These are phyloP conservation scores for Hemithea aestivaria DNA, from an alignment of 2,888 invertebrate species.

Conservation along the genomic window DNA sequence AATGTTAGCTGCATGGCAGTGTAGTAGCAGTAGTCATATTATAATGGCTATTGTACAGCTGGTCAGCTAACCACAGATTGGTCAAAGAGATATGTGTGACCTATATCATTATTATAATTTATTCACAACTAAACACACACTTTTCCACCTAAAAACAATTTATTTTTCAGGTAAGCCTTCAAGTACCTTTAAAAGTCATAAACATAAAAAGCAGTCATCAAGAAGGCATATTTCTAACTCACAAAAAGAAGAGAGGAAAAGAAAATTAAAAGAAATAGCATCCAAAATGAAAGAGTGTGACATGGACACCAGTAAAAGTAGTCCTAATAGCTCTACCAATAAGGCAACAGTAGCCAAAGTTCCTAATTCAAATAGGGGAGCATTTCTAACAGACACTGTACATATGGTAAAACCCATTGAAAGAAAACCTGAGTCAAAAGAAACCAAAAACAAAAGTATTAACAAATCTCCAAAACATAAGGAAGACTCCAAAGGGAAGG, in stretches of 20 bases:
- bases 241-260: conserved; percentile 69
- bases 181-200: conserved; percentile 34
- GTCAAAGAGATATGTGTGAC: no score
- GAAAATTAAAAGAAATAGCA: conserved; percentile 73
- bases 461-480: conserved; percentile 9
- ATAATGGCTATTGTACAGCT: no score
- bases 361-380: conserved; percentile 74
- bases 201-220: conserved; percentile 36
- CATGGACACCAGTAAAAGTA: conserved; percentile 23
- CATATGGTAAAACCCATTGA: conserved; percentile 45
- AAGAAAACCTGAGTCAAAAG: conserved; percentile 33
- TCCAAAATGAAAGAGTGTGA: conserved; percentile 44
- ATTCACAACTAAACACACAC: conserved; percentile 24
- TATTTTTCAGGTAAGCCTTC: conserved; percentile 40
- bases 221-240: conserved; percentile 44
- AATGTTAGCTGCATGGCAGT: no score
- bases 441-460: conserved; percentile 20
- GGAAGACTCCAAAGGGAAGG: background rate
- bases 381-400: conserved; percentile 66
- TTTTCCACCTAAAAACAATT: conserved; percentile 11
- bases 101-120: no score
- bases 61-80: no score
- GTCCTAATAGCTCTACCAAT: conserved; percentile 29
- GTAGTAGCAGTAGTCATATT: no score
- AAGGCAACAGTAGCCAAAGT: conserved; percentile 61